Evolutionary conservation across 53 echinoderm and acorn worm species (phyloP).

Genomic region (Temnopleurus reevesii): DNA sequence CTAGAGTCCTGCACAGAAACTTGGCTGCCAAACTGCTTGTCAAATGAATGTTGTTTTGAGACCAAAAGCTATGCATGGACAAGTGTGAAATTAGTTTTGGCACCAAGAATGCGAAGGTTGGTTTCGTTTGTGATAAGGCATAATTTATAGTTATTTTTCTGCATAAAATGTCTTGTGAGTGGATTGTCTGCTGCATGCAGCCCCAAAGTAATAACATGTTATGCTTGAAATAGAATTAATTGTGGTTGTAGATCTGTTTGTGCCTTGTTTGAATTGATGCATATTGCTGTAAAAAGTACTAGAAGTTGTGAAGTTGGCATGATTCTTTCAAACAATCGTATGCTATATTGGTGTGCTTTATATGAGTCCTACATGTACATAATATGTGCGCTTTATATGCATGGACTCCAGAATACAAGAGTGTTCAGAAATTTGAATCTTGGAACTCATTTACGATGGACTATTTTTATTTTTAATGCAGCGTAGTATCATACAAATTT

Average conservation of each 20-base stretch:
- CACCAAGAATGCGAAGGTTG: neutral
- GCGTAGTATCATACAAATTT: too few species aligned
- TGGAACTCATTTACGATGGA: too few species aligned
- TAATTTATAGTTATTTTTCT: neutral
- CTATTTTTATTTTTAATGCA: too few species aligned
- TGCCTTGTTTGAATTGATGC: neutral
- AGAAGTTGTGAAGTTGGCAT: neutral
- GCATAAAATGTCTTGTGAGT: neutral
- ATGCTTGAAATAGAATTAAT: neutral
- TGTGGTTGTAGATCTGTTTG: neutral
- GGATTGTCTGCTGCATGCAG: neutral
- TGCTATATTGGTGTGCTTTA: too few species aligned
- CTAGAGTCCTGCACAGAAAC: neutral
- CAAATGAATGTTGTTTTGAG: neutral
- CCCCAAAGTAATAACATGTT: neutral
- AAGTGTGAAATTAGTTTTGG: constrained; percentile 16
- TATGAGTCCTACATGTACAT: too few species aligned
- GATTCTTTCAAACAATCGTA: neutral
- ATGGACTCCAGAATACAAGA: too few species aligned
- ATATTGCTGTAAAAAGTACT: neutral
- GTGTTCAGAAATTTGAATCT: too few species aligned
- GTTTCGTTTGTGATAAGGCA: neutral
- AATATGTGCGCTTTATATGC: too few species aligned
- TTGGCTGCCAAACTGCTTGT: neutral
- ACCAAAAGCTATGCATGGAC: neutral